Percentiles rank a stretch among this genome's conserved stretches.
These are phyloP conservation scores for Marisa cornuarietis DNA, from an alignment of 1,140 invertebrate species.

Conservation along the genomic window DNA sequence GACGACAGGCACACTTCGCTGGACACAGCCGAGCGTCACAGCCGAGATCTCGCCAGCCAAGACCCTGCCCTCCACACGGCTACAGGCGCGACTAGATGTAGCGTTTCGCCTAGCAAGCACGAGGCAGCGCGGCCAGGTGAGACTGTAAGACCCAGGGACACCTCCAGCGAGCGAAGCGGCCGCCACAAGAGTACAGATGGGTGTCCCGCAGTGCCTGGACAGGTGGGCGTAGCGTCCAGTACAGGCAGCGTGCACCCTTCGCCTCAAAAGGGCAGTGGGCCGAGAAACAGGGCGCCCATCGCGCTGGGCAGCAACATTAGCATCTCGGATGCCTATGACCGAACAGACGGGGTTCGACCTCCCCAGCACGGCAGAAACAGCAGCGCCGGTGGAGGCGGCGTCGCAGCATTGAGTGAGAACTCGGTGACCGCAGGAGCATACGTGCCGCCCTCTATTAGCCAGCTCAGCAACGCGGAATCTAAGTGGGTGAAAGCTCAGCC, in stretches of 20 bases:
- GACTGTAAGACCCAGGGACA: background rate
- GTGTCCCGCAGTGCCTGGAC: conserved; percentile 19
- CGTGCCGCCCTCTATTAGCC: background rate
- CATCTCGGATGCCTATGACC: conserved; percentile 43
- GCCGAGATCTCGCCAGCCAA: conserved; percentile 5
- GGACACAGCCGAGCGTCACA: background rate
- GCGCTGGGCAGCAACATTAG: conserved; percentile 46
- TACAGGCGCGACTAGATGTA: conserved; percentile 23
- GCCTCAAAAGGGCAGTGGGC: conserved; percentile 16
- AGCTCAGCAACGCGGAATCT: conserved; percentile 23
- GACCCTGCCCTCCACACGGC: conserved; percentile 24
- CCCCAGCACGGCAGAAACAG: background rate
- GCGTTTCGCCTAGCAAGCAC: conserved; percentile 25
- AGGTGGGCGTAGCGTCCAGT: conserved; percentile 32
- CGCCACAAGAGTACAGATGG: conserved; percentile 21
- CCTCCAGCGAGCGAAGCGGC: background rate
- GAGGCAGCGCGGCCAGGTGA: conserved; percentile 20
- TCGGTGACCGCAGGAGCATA: background rate
- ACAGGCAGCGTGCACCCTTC: conserved; percentile 27
- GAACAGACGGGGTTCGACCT: background rate
- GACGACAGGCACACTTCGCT: background rate
- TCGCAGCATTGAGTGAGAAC: background rate
- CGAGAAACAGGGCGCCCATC: conserved; percentile 40
- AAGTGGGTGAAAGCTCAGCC: conserved; percentile 35
- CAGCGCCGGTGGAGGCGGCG: background rate